Base-by-base conservation (phyloP, 2,888 invertebrate species). In the Plebejus argus region DNA sequence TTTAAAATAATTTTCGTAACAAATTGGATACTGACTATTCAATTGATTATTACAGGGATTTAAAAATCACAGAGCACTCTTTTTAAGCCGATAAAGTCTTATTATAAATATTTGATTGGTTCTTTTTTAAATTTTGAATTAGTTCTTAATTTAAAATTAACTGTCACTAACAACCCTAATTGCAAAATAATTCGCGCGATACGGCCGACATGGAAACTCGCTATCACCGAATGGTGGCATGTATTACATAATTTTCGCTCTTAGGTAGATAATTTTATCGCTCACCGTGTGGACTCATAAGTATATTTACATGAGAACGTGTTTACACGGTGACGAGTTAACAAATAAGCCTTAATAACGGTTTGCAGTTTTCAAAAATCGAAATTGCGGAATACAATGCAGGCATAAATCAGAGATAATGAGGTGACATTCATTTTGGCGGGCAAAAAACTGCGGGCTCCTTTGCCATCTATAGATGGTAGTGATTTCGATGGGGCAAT, bases 201-300 rank as follows among this genome's bases (percentile, higher is more conserved):
- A 78, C 90, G 86, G 84, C 87, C 85, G 88, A 82, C 84, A 84
- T 83, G 85, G 84, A 82, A 85, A 87, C 83, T 84, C 82, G 84
- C 88, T 90, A 88, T 90, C 89, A 85, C 84, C 85, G 86, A 86
- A 86, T 85, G 84, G 83, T 84, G 83, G 84, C 84, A 84, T 83
- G 82, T 82, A 86, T 91, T 90, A 91, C 88, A 91, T 91, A 91
- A 90, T 88, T 87, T 87, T 85, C 85, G 84, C 86, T 87, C 88
- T 86, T 84, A 84, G 83, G 83, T 85, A 86, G 83, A 83, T 83
- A 83, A 82, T 82, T 83, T 88, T 89, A 89, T 90, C 88, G 89
- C 85, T 81, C 77, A 82, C 84, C 82, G 81, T 81, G 83, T 82
- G 82, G 81, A 81, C 83, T 80, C 80, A 78, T 80, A 79, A 58